These are phyloP conservation scores for Bombycilla garrulus DNA, from an alignment of 2,113 vertebrate species.

Conservation along the genomic window DNA sequence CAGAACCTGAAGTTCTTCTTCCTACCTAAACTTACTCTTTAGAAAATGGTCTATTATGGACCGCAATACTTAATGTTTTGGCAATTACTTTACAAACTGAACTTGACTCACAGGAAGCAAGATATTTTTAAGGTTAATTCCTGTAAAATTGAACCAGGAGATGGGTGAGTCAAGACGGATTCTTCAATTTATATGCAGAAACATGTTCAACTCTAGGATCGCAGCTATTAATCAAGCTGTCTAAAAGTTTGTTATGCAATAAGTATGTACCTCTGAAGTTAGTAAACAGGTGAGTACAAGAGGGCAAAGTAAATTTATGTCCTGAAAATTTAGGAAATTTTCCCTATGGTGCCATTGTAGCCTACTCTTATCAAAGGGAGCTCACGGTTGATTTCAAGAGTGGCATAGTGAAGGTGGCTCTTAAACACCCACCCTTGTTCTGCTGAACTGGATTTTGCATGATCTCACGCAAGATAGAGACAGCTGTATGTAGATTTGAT, in stretches of 20 bases:
- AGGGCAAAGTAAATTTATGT: background rate
- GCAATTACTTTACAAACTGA: background rate
- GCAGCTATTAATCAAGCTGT: background rate
- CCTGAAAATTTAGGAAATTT: background rate
- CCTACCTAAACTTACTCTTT: background rate
- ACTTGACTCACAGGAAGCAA: background rate
- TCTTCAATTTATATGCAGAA: background rate
- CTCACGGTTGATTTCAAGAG: background rate
- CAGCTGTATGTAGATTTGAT: background rate
- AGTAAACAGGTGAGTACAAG: background rate
- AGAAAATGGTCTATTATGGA: background rate
- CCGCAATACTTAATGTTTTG: background rate
- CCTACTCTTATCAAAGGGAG: background rate
- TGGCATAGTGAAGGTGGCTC: background rate
- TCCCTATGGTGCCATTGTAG: background rate
- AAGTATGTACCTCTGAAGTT: background rate
- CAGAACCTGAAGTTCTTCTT: background rate
- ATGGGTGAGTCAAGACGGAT: fast-evolving
- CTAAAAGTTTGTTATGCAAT: background rate
- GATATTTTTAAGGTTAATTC: background rate
- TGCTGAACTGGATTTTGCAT: background rate
- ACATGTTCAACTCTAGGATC: background rate
- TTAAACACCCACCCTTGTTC: background rate
- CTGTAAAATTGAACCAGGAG: background rate
- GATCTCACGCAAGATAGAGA: background rate